These are phyloP conservation scores for Bagarius yarrelli DNA, from an alignment of 2,113 vertebrate genomes.

Conservation along the genomic window DNA sequence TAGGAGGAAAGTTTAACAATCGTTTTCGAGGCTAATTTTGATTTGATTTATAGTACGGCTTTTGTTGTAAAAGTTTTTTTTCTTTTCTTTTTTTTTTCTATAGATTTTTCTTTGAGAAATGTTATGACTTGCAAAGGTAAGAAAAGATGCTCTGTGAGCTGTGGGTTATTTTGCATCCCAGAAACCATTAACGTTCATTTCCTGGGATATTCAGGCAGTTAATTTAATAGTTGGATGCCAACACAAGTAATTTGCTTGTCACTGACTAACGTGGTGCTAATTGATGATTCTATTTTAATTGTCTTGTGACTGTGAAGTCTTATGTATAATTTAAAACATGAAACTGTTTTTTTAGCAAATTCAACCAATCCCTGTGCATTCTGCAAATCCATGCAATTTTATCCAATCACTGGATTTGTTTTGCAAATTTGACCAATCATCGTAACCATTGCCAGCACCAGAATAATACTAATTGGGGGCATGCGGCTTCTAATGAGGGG, in stretches of 20 bases:
- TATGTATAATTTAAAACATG: conserved; percentile 13
- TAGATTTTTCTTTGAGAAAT: conserved; percentile 73
- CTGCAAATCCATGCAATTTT: no score
- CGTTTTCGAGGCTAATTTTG: conserved; percentile 30
- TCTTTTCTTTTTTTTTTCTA: conserved; percentile 44
- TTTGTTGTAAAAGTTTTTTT: not conserved
- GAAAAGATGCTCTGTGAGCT: conserved; percentile 31
- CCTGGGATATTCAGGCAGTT: not conserved
- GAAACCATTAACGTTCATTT: conserved; percentile 9
- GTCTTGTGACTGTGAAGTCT: not conserved
- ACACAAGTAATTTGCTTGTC: conserved; percentile 10
- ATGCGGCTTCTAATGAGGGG: no score
- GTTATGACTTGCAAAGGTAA: conserved; percentile 65
- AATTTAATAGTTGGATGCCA: not conserved
- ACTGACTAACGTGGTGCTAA: not conserved
- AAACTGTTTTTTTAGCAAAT: no score
- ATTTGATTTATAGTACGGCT: conserved; percentile 21
- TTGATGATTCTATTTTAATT: not conserved
- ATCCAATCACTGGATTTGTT: no score
- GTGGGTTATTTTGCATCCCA: conserved; percentile 9
- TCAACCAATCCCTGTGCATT: no score
- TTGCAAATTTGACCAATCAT: no score
- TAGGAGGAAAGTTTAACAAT: conserved; percentile 44
- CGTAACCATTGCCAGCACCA: no score
- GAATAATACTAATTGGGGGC: no score